Conservation (phyloP, 2,888 invertebrate genomes). For the Ormyrus labotus region DNA sequence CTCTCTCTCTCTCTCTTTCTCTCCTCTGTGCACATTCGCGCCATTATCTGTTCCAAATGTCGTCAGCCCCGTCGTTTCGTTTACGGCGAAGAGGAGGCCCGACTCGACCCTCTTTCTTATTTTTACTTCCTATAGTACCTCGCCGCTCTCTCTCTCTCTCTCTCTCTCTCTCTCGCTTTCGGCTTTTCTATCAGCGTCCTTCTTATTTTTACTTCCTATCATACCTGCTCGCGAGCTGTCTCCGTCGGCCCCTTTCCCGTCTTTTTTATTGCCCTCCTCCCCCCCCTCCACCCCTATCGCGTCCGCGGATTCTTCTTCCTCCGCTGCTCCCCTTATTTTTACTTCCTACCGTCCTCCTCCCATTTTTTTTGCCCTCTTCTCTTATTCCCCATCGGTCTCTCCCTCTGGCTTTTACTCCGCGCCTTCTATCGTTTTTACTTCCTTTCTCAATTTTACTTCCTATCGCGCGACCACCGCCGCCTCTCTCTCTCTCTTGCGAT, state of each 20-base stretch:
- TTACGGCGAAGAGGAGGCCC: conserved; percentile 64
- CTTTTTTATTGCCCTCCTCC: conserved; percentile 2
- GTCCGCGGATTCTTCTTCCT: not conserved
- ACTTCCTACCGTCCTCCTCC: not conserved
- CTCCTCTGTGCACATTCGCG: conserved; percentile 68
- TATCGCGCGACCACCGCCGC: conserved; percentile 8
- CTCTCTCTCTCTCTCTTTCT: conserved; percentile 21
- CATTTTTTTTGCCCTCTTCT: not conserved
- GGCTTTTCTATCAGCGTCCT: conserved; percentile 37
- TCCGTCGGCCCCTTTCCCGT: not conserved
- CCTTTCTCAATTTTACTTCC: conserved; percentile 43
- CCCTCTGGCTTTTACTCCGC: not conserved
- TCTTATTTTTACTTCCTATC: conserved; percentile 35
- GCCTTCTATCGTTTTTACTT: conserved; percentile 28
- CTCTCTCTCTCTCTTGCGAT: not conserved
- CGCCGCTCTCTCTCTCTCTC: conserved; percentile 13
- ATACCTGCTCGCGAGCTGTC: not conserved
- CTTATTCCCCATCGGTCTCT: not conserved
- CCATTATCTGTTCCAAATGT: conserved; percentile 76
- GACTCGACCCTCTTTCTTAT: conserved; percentile 47
- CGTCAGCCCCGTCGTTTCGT: conserved; percentile 73
- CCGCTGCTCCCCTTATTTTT: not conserved
- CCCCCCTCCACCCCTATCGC: not conserved
- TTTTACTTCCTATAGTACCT: too few species aligned
- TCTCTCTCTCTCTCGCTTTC: conserved; percentile 32